Evolutionary conservation across 2,888 invertebrate genomes (phyloP), one percentile per base, ranked within the genome.

Genomic region (Ophion costatus): DNA sequence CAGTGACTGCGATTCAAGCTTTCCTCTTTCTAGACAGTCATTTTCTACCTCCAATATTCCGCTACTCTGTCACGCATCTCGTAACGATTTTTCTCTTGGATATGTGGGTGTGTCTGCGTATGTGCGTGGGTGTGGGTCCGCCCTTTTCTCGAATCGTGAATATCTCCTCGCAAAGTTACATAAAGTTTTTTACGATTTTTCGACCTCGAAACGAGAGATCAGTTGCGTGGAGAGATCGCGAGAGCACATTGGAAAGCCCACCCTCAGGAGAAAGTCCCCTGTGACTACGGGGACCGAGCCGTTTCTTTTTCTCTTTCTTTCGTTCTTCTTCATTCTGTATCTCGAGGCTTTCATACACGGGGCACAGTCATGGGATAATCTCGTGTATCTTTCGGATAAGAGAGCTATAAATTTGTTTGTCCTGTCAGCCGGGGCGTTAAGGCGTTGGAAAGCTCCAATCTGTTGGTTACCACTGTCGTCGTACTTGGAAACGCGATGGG

Each of bases 341-440:
- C 67, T 61, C 51, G 29, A 38, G 74, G 45, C 63, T 75, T 73
- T 57, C 79, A 61, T 67, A 67, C 33, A 51, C 71, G 63, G 83
- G 69, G 75, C 71, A 76, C 75, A 74, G 87, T 83, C 80, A 87
- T 86, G 89, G 91, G 91, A 92, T 92, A 93, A 93, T 93, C 92
- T 91, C 90, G 91, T 92, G 93, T 93, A 92, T 93, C 90, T 92
- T 91, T 91, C 92, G 91, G 90, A 92, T 92, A 92, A 93, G 93
- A 93, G 92, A 92, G 90, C 93, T 92, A 93, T 93, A 93, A 93
- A 93, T 93, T 93, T 92, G 93, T 93, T 93, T 93, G 91, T 84
- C 89, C 90, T 92, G 93, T 93, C 93, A 92, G 90, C 89, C 88
- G 83, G 9, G 56, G 91, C 89, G 91, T 91, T 91, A 91, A 91